Base-by-base conservation (phyloP, 2,113 vertebrate species). In the Crotalus helleri region DNA sequence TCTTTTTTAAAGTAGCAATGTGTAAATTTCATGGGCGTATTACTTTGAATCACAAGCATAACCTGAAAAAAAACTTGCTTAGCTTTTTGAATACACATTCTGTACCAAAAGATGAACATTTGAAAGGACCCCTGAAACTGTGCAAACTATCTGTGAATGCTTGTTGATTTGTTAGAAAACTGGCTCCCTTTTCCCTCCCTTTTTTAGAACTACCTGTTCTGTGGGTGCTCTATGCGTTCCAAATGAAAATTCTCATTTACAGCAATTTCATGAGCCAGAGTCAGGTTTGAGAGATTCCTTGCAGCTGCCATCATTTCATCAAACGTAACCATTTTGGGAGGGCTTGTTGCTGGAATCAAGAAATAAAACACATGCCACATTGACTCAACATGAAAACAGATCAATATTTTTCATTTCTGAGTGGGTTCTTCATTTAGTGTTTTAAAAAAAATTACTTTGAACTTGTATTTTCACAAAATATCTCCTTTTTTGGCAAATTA, bases 251-350 rank as follows among this genome's bases (percentile, higher is more conserved):
- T 97, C 74, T 94, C 97, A 94, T 99, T 98, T 51, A 99, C 97
- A 49, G 98, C 97, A 93, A 99, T 99, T 97, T 99, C 98, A 44
- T 99, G 99, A 95, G 98, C 98, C n/a, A 99, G 94, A 92, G 97
- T 98, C 97, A 99, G 97, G 94, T 99, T 97, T 90, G 97, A 97
- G 54, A 99, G 94, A 93, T 99, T 98, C 96, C 96, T 98, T 89
- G 98, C 97, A 88, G 98, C 95, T 49, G 98, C 97, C 98, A 99
- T 99, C 89, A 99, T 97, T 57, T 99, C 98, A 53, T 99, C 98
- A 96, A 99, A 98, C 0, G 97, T 98, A 88, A 98, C 88, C 5
- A 92, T 87, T 97, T 98, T 98, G 59, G 99, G 99, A 93, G 99
- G 99, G 94, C 99, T 99, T 86, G 98, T 98, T 98, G 98, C 94